Evolutionary conservation across 2,888 invertebrate species (phyloP), one percentile per base, ranked within the genome.

Genomic region (Capitulum mitella): DNA sequence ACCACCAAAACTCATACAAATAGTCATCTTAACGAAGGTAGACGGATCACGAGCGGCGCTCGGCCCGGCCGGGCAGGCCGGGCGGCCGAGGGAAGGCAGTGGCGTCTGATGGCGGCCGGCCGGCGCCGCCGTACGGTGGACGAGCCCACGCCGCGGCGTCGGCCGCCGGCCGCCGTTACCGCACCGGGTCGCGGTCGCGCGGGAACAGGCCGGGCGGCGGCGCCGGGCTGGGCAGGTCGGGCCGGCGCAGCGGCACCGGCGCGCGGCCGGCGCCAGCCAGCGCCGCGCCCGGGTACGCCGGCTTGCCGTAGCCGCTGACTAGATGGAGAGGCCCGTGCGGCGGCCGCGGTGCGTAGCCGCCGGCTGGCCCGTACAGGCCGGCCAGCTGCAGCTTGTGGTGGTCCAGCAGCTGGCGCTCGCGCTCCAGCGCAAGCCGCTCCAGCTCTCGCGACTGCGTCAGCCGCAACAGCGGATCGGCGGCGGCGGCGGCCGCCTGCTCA

Each of bases 371-470:
- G 22, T n/a, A 40, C 70, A 70, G 22, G 37, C 70, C 70, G 40
- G 40, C 22, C 70, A 70, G 16, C 70, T 40, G 70, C 40, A n/a
- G n/a, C n/a, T n/a, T n/a, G n/a, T 70, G 37, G 70, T 70, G 70
- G 26, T 70, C 70, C 26, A 70, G 22, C 70, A 70, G 70, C 70
- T 70, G 70, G 8, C 70, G 70, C 37, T 70, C 70, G 70, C 70
- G 70, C 64, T 64, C 64, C 34, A 3, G 34, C 26, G 70, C 37
- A 37, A 70, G 37, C 26, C 70, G 70, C 70, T 70, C 70, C 40
- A 70, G 70, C 70, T 70, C 70, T 22, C 70, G 70, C 29, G 29
- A 26, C 70, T 70, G 70, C 14, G 58, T 29, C 29, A 70, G 29
- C 19, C 37, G 70, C 8, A 40, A 37, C 70, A 70, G 37, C 70